Conservation (phyloP, 1,140 invertebrate genomes). For the Venturia canescens region DNA sequence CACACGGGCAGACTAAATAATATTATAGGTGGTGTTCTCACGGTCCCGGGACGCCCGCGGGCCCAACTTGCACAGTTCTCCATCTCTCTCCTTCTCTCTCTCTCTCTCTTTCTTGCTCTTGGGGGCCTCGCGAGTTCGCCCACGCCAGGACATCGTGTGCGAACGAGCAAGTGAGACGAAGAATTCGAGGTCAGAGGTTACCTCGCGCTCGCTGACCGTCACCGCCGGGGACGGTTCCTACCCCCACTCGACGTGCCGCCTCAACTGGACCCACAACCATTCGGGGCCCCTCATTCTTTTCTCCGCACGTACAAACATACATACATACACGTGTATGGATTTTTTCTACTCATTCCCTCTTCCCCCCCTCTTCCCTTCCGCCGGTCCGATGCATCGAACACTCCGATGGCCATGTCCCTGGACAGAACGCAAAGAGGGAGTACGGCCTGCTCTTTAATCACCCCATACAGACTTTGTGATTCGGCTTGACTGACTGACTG, state of each 20-base stretch:
- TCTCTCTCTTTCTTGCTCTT: constrained; percentile 33
- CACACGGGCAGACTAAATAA: constrained; percentile 75
- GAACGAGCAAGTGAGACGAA: constrained; percentile 52
- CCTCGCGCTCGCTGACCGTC: constrained; percentile 76
- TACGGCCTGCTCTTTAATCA: constrained; percentile 69
- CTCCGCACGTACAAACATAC: background rate
- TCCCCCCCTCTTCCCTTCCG: constrained; percentile 4
- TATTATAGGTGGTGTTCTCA: constrained; percentile 78
- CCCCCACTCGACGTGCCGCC: constrained; percentile 57
- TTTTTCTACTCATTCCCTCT: constrained; percentile 39
- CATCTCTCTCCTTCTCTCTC: constrained; percentile 41
- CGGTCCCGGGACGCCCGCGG: constrained; percentile 77
- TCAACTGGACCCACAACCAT: constrained; percentile 24
- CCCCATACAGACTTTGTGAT: constrained; percentile 60
- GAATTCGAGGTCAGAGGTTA: constrained; percentile 71
- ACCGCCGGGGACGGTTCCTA: constrained; percentile 74
- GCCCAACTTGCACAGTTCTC: constrained; percentile 67
- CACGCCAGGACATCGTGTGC: constrained; percentile 50
- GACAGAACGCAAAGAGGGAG: constrained; percentile 44
- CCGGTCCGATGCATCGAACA: constrained; percentile 23
- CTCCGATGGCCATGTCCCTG: constrained; percentile 1
- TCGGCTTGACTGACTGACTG: constrained; percentile 64
- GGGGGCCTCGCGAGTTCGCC: constrained; percentile 47
- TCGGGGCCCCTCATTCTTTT: constrained; percentile 38
- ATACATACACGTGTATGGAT: background rate